These are phyloP conservation scores for Steatocranus sp. DNA, from an alignment of 2,797 vertebrate genomes.

Conservation along the genomic window DNA sequence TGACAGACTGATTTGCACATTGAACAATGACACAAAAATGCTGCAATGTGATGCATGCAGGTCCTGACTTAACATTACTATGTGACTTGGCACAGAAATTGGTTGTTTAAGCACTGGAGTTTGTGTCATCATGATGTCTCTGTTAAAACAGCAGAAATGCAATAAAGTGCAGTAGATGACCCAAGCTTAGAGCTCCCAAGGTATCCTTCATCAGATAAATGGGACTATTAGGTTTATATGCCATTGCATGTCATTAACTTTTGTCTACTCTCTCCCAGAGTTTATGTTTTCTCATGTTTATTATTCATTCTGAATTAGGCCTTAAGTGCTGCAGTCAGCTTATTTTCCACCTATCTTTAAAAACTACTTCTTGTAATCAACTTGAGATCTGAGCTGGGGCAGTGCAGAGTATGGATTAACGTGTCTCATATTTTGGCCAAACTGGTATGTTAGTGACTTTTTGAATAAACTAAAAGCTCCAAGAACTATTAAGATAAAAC, in stretches of 20 bases:
- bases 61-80: not conserved
- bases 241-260: not conserved
- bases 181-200: not conserved
- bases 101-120: not conserved
- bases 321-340: not conserved
- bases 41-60: not conserved
- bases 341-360: not conserved
- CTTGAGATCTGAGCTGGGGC: not conserved
- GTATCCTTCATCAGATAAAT: not conserved
- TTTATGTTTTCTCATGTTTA: not conserved
- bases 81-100: not conserved
- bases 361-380: not conserved
- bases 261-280: not conserved
- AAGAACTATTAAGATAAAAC: not conserved
- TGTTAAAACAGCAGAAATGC: not conserved
- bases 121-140: not conserved
- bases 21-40: not conserved
- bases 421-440: not conserved
- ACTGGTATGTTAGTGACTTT: not conserved
- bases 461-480: not conserved
- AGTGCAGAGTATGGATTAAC: not conserved
- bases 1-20: not conserved
- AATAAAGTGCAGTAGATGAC: not conserved
- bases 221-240: not conserved
- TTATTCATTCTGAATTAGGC: not conserved